phyloP scores from a whole-genome alignment of 2,888 invertebrate genomes.

The Oegoconia quadripuncta region DNA sequence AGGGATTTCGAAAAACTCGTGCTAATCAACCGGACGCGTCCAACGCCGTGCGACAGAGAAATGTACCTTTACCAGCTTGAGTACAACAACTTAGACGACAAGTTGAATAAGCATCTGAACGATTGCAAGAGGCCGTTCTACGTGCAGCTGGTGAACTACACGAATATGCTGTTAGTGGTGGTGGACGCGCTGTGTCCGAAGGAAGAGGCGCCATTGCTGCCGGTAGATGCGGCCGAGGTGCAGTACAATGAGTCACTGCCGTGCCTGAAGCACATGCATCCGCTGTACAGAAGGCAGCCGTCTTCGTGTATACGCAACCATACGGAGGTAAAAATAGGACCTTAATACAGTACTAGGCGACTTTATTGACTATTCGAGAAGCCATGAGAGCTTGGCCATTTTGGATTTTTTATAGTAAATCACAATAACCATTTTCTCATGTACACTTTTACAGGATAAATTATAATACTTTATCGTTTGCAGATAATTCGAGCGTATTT shows the following conservation, averaged over 20 bases:
- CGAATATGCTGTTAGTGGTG: slow-evolving; percentile 88
- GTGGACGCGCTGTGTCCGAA: slow-evolving; percentile 83
- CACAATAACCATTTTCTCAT: no score
- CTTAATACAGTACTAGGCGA: no score
- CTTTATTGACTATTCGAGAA: no score
- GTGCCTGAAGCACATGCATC: slow-evolving; percentile 78
- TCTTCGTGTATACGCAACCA: slow-evolving; percentile 87
- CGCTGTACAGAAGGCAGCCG: slow-evolving; percentile 83
- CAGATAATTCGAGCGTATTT: no score
- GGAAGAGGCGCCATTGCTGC: slow-evolving; percentile 61
- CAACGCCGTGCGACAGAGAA: slow-evolving; percentile 91
- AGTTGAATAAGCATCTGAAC: slow-evolving; percentile 61
- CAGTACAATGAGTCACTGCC: slow-evolving; percentile 81
- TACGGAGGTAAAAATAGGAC: slow-evolving; percentile 79
- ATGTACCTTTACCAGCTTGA: slow-evolving; percentile 78
- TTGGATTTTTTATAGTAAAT: no score
- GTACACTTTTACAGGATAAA: no score
- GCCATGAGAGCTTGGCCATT: no score
- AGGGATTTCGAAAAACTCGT: slow-evolving; percentile 82
- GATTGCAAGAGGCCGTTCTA: slow-evolving; percentile 82
- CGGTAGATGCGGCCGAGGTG: slow-evolving; percentile 64
- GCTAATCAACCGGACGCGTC: slow-evolving; percentile 86
- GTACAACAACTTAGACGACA: slow-evolving; percentile 68
- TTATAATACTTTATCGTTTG: no score
- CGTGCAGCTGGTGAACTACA: slow-evolving; percentile 85